Base-by-base conservation (phyloP, 1,140 invertebrate species). In the Stegodyphus dumicola region DNA sequence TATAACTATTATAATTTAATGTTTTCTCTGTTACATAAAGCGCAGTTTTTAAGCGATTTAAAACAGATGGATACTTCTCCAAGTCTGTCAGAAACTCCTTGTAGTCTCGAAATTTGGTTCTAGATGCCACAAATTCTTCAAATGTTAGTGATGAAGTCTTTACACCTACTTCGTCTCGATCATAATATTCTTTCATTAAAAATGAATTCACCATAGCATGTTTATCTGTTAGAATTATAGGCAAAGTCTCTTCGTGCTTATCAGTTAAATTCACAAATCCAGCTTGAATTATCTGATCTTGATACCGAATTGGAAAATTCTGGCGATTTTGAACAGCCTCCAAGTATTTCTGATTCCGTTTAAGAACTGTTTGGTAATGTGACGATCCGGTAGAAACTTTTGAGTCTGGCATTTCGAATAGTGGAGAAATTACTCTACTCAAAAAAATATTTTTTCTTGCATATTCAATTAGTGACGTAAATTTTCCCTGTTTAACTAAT, bases 391-490 rank as follows among this genome's bases (percentile, higher is more conserved):
- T 77, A 6, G 81, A 7, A 69, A 85, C 74, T n/a, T 65, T 69
- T 54, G 17, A n/a, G 51, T 85, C 81, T 33, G 73, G 71, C 18
- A 76, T 33, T 60, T 85, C 81, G 56, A 76, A 85, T 7, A 69
- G 17, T 9, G 60, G 49, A 49, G 77, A 69, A 56, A 85, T 53
- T 17, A 76, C 65, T 54, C 74, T 53, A 33, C 81, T 76, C 33
- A 85, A 48, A 70, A 76, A 85, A 11, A 85, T 85, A 33, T 77
- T 85, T 60, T 76, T 85, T 52, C 81, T 85, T 48, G 67, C 53
- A 51, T 76, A 85, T 6, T 69, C 51, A 49, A 85, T 85, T 13
- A 17, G 15, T 10, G 48, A 4, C 5, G 9, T 60, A 60, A 60
- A 33, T 33, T 33, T 60, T 1, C 56, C 15, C 15, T 60, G 9